Percentiles rank a stretch among this genome's conserved stretches.
Conservation (phyloP, 92 coral and sea anemone genomes). For the Phenganax marumi region DNA sequence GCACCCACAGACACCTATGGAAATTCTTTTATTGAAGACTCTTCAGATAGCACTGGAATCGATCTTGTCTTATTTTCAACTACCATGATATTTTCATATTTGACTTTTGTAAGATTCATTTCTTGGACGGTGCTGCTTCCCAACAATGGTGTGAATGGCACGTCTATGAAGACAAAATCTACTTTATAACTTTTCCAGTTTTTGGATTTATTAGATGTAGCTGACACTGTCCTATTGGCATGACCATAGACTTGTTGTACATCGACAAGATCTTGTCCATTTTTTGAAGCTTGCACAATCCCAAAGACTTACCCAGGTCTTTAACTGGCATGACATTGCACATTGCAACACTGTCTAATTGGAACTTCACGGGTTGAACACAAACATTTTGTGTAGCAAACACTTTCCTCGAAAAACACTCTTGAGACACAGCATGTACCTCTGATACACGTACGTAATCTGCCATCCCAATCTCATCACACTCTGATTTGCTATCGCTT, state of each 20-base stretch:
- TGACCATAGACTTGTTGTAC: conserved; percentile 28
- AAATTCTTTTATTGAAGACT: conserved; percentile 25
- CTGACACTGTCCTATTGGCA: conserved; percentile 28
- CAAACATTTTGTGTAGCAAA: conserved; percentile 34
- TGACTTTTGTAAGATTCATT: conserved; percentile 40
- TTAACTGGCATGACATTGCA: conserved; percentile 26
- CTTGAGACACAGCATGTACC: conserved; percentile 19
- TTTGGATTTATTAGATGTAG: conserved; percentile 40
- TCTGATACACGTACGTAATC: background rate
- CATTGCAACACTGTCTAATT: conserved; percentile 42
- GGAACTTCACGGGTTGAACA: conserved; percentile 31
- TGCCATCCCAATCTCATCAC: conserved; percentile 3
- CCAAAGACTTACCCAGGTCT: background rate
- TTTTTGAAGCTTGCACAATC: background rate
- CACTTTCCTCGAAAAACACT: conserved; percentile 20
- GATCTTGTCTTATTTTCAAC: conserved; percentile 24
- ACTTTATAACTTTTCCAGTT: conserved; percentile 37
- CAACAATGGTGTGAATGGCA: conserved; percentile 33
- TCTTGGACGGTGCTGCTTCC: conserved; percentile 39
- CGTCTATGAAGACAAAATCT: conserved; percentile 46
- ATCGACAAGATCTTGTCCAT: conserved; percentile 20
- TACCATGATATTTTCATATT: conserved; percentile 32
- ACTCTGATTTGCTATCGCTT: conserved; percentile 18
- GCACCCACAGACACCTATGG: conserved; percentile 33
- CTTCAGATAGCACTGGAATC: conserved; percentile 29